Evolutionary conservation across 1,140 invertebrate genomes (phyloP).

Genomic region (Zaprionus kolodkinae): DNA sequence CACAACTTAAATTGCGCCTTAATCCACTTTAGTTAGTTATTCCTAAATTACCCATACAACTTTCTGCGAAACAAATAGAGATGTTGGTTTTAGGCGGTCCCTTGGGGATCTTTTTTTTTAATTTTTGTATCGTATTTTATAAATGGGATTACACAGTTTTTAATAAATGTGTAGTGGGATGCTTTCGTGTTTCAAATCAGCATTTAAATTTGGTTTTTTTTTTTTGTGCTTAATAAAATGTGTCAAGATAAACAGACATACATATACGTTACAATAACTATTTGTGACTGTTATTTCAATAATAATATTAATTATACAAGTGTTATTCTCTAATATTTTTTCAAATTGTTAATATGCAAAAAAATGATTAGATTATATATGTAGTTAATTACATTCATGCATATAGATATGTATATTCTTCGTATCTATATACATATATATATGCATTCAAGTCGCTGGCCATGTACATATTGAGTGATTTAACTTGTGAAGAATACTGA

Average conservation of each 20-base stretch:
- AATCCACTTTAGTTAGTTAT: too few species aligned
- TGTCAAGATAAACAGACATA: constrained; percentile 43
- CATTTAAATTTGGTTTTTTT: constrained; percentile 41
- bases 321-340: constrained; percentile 43
- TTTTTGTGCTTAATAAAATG: constrained; percentile 60
- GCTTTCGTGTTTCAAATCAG: constrained; percentile 45
- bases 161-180: constrained; percentile 48
- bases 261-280: constrained; percentile 32
- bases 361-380: constrained; percentile 53
- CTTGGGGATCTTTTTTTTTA: constrained; percentile 74
- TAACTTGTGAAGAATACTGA: constrained; percentile 8
- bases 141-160: constrained; percentile 72
- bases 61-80: neutral
- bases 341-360: constrained; percentile 29
- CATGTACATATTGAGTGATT: constrained; percentile 36
- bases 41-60: neutral
- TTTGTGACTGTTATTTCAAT: too few species aligned
- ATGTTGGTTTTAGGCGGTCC: constrained; percentile 60
- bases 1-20: too few species aligned
- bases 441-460: constrained; percentile 58
- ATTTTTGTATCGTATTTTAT: constrained; percentile 56
- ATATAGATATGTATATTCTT: constrained; percentile 36
- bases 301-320: constrained; percentile 55
- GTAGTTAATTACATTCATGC: constrained; percentile 57
- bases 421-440: constrained; percentile 7